Percentiles rank a stretch among this genome's conserved stretches.
Evolutionary conservation across 2,888 invertebrate species (phyloP).

Genomic region (Ischnura elegans): DNA sequence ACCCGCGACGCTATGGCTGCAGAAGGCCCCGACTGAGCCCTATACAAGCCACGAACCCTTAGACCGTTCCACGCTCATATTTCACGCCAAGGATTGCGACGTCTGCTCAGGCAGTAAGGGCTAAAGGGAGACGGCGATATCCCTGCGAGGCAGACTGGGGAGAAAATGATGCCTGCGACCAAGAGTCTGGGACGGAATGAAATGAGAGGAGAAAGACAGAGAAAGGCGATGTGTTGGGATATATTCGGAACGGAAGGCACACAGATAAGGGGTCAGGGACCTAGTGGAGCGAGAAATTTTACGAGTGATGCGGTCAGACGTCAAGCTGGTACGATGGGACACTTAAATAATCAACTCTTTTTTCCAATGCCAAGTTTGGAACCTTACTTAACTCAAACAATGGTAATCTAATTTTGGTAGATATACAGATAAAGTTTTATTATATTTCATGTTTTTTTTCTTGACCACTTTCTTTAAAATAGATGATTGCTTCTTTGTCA

Average conservation of each 20-base stretch:
- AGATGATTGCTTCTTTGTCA: too few species aligned
- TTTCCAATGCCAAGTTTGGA: too few species aligned
- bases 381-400: too few species aligned
- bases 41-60: not conserved
- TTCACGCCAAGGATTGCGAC: conserved; percentile 13
- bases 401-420: too few species aligned
- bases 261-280: not conserved
- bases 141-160: not conserved
- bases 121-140: conserved; percentile 16
- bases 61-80: not conserved
- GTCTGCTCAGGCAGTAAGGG: not conserved
- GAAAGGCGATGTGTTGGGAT: not conserved
- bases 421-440: too few species aligned
- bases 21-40: too few species aligned
- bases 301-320: not conserved
- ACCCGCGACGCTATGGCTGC: too few species aligned
- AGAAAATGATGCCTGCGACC: conserved; percentile 45
- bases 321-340: too few species aligned
- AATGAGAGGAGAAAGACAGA: not conserved
- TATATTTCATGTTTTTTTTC: too few species aligned
- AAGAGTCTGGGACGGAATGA: conserved; percentile 37
- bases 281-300: not conserved
- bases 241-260: not conserved
- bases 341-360: too few species aligned
- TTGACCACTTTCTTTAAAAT: too few species aligned